Evolutionary conservation across 2,888 invertebrate species (phyloP), one percentile per base, ranked within the genome.

Genomic region (Norana najaformis): DNA sequence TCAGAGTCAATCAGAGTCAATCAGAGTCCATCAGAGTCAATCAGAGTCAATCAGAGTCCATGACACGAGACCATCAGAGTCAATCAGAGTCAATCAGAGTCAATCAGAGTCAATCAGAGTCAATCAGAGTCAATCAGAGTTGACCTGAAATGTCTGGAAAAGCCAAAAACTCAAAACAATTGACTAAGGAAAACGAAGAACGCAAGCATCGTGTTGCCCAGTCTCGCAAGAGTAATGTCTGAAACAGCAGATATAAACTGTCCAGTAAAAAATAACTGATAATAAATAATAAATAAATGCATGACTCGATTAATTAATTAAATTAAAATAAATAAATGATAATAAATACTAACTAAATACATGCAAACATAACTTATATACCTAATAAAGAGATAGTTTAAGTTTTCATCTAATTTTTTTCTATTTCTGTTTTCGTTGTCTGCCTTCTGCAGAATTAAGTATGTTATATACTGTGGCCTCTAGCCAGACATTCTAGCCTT

Each of bases 21-120:
- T n/a, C n/a, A 69, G 69, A 69, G n/a, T 69, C 69, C 69, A 69
- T 69, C 69, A 69, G n/a, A 69, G 69, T n/a, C n/a, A n/a, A n/a
- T n/a, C n/a, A n/a, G n/a, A n/a, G n/a, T n/a, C n/a, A n/a, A n/a
- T n/a, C n/a, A n/a, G n/a, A n/a, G n/a, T n/a, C n/a, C n/a, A n/a
- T n/a, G 69, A 0, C 47, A 23, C 47, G 1, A 69, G 8, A n/a
- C 69, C 69, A 69, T 69, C n/a, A n/a, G n/a, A n/a, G n/a, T n/a
- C n/a, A n/a, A n/a, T n/a, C n/a, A 69, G 69, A 69, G n/a, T 69
- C 69, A 30, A 69, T 69, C 69, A 69, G n/a, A 69, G 69, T n/a
- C n/a, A n/a, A n/a, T n/a, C n/a, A n/a, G n/a, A n/a, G n/a, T n/a
- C n/a, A n/a, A n/a, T n/a, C n/a, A n/a, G 1, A 69, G 8, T 69